phyloP scores from a whole-genome alignment of 1,140 invertebrate species.

The Orchesella cincta region DNA sequence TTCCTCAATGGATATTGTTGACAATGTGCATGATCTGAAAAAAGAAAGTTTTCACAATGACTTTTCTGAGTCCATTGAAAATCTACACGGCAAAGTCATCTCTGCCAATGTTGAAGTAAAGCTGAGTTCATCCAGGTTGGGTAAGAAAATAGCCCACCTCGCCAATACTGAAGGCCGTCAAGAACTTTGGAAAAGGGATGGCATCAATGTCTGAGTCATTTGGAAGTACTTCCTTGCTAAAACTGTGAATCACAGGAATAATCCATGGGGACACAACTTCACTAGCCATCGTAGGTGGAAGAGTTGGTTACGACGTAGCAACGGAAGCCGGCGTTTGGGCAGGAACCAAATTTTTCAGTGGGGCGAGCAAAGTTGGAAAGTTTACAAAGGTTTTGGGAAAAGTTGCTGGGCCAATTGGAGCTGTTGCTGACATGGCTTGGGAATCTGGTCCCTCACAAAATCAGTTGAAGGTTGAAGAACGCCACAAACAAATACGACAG shows the following conservation, averaged over 20 bases:
- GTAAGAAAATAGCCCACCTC: background rate
- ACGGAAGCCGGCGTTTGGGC: background rate
- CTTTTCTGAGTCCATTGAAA: background rate
- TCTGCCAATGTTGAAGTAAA: background rate
- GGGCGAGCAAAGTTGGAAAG: slow-evolving; percentile 3
- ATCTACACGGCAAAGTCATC: background rate
- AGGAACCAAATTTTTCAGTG: background rate
- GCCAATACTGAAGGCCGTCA: background rate
- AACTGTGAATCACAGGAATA: background rate
- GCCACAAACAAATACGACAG: slow-evolving; percentile 20
- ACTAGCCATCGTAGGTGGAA: background rate
- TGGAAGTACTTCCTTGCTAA: background rate
- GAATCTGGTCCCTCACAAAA: slow-evolving; percentile 10
- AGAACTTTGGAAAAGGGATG: background rate
- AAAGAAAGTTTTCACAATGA: background rate
- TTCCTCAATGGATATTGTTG: background rate
- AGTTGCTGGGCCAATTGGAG: slow-evolving; percentile 33
- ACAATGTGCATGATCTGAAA: background rate
- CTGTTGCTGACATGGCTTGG: slow-evolving; percentile 30
- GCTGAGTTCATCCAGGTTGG: background rate
- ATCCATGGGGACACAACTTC: background rate
- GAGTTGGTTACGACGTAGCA: background rate
- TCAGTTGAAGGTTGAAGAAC: background rate
- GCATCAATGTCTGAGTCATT: background rate
- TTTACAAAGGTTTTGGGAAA: slow-evolving; percentile 4